These are phyloP conservation scores for Daubentonia madagascariensis DNA, from an alignment of 2,113 vertebrate species.

Conservation along the genomic window DNA sequence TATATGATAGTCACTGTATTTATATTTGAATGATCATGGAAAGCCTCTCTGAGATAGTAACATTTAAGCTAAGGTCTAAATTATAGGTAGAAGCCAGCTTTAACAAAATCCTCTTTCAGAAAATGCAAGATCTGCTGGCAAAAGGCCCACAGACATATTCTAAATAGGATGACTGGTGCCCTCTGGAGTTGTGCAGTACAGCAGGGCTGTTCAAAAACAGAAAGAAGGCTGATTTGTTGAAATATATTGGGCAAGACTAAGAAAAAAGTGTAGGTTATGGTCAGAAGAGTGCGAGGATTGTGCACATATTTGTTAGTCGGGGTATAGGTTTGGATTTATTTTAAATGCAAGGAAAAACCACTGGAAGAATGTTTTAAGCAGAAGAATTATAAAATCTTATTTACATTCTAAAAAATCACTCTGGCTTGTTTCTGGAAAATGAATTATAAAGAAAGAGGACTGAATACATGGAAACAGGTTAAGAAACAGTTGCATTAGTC, in stretches of 20 bases:
- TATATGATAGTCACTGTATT: not conserved
- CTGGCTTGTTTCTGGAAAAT: not conserved
- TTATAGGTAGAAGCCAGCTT: not conserved
- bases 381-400: not conserved
- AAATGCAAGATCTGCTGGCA: not conserved
- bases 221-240: not conserved
- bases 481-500: not conserved
- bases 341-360: not conserved
- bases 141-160: not conserved
- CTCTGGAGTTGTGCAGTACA: not conserved
- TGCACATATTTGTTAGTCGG: not conserved
- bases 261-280: not conserved
- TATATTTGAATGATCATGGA: not conserved
- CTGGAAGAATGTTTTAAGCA: not conserved
- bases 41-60: not conserved
- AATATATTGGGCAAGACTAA: not conserved
- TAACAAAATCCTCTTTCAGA: not conserved
- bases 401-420: not conserved
- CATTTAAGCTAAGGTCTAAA: not conserved
- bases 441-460: not conserved
- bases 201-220: not conserved
- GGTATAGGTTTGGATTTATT: not conserved
- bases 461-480: fast-evolving
- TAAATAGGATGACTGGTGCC: not conserved
- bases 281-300: not conserved